Evolutionary conservation across 2,888 invertebrate species (phyloP).

Genomic region (Chaitophorus viminalis): DNA sequence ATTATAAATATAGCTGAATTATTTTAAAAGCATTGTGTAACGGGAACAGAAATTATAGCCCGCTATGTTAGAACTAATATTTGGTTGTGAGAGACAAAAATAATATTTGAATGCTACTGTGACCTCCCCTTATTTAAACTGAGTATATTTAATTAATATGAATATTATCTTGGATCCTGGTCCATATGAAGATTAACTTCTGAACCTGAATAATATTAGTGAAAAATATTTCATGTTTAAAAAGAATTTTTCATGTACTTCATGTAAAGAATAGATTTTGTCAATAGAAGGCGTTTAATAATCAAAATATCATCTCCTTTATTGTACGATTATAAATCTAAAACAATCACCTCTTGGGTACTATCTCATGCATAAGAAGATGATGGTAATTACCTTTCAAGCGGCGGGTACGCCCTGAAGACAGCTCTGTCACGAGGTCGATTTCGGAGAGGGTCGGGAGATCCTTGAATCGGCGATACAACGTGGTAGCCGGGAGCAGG

Average conservation of each 20-base stretch:
- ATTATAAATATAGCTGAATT: too few species aligned
- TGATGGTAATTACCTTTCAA: constrained; percentile 46
- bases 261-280: not conserved
- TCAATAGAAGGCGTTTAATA: not conserved
- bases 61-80: not conserved
- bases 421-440: constrained; percentile 68
- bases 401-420: constrained; percentile 54
- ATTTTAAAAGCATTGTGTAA: not conserved
- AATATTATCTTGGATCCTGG: not conserved
- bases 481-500: constrained; percentile 65
- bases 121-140: not conserved
- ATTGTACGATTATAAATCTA: not conserved
- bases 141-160: not conserved
- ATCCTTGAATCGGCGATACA: constrained; percentile 63
- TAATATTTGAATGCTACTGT: not conserved
- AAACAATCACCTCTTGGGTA: not conserved
- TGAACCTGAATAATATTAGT: not conserved
- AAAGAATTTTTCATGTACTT: not conserved
- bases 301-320: not conserved
- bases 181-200: not conserved
- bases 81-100: not conserved
- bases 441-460: constrained; percentile 67
- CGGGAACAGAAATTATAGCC: not conserved
- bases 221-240: not conserved
- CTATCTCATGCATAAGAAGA: not conserved